phyloP scores from a whole-genome alignment of 1,140 invertebrate species.

The Ptiloglossa arizonensis region DNA sequence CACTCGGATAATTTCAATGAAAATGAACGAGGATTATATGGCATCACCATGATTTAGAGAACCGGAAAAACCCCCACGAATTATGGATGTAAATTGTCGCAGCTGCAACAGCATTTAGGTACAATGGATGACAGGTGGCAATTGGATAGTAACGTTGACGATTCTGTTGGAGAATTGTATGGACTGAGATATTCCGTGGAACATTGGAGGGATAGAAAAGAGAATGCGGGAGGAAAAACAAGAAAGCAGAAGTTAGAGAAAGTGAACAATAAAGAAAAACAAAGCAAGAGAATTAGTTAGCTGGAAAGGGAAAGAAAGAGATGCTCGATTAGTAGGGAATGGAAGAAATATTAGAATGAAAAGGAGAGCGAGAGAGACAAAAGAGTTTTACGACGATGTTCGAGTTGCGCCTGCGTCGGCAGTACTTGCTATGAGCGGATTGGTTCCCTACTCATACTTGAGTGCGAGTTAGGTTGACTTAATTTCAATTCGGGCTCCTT shows the following conservation, averaged over 20 bases:
- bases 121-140: conserved; percentile 54
- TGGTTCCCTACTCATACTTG: conserved; percentile 63
- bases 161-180: conserved; percentile 49
- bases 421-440: conserved; percentile 41
- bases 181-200: conserved; percentile 36
- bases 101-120: conserved; percentile 36
- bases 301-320: background rate
- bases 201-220: conserved; percentile 25
- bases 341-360: conserved; percentile 18
- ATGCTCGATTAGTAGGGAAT: background rate
- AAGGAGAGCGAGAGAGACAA: conserved; percentile 9
- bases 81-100: conserved; percentile 35
- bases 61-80: conserved; percentile 7
- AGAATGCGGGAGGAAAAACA: conserved; percentile 6
- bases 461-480: conserved; percentile 63
- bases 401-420: conserved; percentile 56
- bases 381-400: conserved; percentile 43
- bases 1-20: background rate
- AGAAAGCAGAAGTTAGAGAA: background rate
- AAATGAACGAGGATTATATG: background rate
- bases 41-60: background rate
- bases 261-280: conserved; percentile 11
- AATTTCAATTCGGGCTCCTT: conserved; percentile 63
- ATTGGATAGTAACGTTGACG: conserved; percentile 59
- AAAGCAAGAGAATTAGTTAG: conserved; percentile 18